A percentile compares a stretch with the other conserved stretches of the same genome.
Conservation (phyloP, 2,113 vertebrate genomes). For the Oreochromis niloticus region DNA sequence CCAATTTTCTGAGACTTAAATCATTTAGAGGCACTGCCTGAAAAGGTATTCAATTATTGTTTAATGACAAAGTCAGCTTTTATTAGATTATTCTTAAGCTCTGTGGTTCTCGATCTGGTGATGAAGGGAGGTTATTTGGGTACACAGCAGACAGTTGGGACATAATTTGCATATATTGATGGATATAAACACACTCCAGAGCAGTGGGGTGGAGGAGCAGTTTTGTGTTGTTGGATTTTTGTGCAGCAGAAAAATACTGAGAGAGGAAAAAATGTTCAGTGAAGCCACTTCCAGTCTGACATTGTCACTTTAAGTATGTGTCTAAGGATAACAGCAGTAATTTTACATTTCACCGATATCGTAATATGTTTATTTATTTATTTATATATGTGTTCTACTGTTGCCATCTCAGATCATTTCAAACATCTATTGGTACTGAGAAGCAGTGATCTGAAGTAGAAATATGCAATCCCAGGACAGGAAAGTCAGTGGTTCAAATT, state of each 20-base stretch:
- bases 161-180: neutral
- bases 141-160: neutral
- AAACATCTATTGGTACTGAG: neutral
- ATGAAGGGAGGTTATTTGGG: conserved; percentile 9
- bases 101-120: neutral
- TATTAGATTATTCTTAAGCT: conserved; percentile 20
- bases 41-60: conserved; percentile 49
- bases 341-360: neutral
- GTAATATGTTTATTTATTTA: neutral
- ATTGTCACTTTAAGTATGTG: neutral
- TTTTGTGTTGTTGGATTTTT: neutral
- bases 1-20: conserved; percentile 32
- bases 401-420: neutral
- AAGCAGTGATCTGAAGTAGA: neutral
- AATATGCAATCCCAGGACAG: neutral
- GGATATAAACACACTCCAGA: neutral
- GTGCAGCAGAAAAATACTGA: neutral
- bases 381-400: neutral
- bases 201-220: neutral
- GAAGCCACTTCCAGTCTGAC: neutral
- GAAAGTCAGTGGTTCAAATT: neutral
- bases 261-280: neutral
- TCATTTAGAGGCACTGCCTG: conserved; percentile 6
- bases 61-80: conserved; percentile 39
- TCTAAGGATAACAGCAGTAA: neutral